Conservation (phyloP, 1,140 invertebrate genomes). For the Reticulitermes speratus region DNA sequence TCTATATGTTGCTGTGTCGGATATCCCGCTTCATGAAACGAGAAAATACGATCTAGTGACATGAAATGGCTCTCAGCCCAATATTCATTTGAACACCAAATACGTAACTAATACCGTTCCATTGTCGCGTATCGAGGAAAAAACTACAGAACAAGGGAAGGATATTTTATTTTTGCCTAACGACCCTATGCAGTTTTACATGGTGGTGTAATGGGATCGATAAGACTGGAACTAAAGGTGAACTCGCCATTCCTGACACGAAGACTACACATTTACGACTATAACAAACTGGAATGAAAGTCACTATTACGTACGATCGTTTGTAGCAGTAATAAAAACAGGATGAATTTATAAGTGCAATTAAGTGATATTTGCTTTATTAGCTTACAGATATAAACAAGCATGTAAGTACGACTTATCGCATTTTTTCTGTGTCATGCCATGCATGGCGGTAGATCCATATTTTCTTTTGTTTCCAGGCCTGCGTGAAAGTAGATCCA, state of each 20-base stretch:
- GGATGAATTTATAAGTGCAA: no score
- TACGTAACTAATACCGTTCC: not conserved
- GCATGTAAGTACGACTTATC: no score
- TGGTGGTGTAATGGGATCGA: not conserved
- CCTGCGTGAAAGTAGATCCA: no score
- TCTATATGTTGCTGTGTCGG: not conserved
- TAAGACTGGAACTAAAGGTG: not conserved
- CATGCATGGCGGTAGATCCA: no score
- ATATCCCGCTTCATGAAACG: not conserved
- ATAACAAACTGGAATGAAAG: no score
- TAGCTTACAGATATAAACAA: no score
- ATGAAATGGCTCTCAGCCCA: not conserved
- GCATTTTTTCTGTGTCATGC: no score
- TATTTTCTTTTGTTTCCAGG: no score
- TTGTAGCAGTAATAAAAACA: no score
- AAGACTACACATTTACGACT: no score
- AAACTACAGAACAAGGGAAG: not conserved
- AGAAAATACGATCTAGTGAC: not conserved
- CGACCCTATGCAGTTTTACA: not conserved
- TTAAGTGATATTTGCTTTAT: no score
- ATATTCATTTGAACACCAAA: not conserved
- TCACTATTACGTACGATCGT: no score
- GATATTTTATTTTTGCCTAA: conserved; percentile 14
- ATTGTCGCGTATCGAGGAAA: not conserved
- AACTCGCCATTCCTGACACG: not conserved